Conservation (phyloP, 2,888 invertebrate genomes). For the Peribatodes rhomboidaria region DNA sequence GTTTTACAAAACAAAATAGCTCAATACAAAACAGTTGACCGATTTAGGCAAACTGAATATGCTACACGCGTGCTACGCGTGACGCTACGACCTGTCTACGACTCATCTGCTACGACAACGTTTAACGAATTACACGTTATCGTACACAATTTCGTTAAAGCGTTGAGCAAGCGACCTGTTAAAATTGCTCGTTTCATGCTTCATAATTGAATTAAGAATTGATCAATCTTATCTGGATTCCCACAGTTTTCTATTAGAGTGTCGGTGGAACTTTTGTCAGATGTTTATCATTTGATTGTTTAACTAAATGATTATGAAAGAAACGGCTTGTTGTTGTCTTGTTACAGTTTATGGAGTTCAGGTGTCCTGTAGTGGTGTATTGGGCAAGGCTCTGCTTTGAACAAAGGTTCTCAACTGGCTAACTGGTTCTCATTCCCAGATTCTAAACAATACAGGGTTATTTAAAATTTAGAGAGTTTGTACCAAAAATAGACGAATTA, state of each 20-base stretch:
- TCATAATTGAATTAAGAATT: constrained; percentile 43
- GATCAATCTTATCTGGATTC: constrained; percentile 41
- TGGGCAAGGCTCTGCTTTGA: constrained; percentile 32
- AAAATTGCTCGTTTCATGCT: constrained; percentile 39
- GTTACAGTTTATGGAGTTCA: constrained; percentile 35
- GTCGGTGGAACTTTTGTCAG: constrained; percentile 27
- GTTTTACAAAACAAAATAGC: background rate
- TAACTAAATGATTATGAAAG: constrained; percentile 42
- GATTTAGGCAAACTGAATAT: constrained; percentile 16
- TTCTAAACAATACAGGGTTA: background rate
- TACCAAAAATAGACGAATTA: too few species aligned
- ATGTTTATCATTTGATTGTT: constrained; percentile 48
- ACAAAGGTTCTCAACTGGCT: constrained; percentile 10
- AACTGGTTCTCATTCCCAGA: constrained; percentile 21
- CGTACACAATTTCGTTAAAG: constrained; percentile 6
- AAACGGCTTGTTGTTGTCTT: constrained; percentile 18
- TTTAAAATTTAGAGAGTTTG: too few species aligned
- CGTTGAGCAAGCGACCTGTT: constrained; percentile 20
- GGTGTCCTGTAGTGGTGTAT: constrained; percentile 30
- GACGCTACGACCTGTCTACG: constrained; percentile 28
- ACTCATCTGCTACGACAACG: constrained; percentile 28
- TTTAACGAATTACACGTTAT: constrained; percentile 5
- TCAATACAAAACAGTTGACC: background rate
- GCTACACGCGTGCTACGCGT: constrained; percentile 34
- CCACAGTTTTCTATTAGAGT: constrained; percentile 40